Evolutionary conservation across 2,113 vertebrate genomes (phyloP).

Genomic region (Nipponia nippon): DNA sequence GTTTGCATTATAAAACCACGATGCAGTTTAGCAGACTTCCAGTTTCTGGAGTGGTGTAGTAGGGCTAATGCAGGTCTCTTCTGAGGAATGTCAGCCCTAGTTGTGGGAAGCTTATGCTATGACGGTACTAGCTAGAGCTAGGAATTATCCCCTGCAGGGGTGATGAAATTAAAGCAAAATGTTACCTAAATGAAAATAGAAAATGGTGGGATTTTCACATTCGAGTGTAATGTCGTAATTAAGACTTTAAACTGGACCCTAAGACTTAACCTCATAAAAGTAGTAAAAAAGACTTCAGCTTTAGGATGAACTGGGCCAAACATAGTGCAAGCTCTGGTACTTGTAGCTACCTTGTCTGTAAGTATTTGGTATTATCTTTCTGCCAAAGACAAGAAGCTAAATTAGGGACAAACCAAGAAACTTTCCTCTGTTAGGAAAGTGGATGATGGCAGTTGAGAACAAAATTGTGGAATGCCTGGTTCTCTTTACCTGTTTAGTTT

Average conservation of each 20-base stretch:
- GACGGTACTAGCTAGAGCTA: not conserved
- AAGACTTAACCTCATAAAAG: not conserved
- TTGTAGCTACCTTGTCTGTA: not conserved
- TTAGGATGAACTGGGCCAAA: not conserved
- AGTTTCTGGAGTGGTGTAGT: not conserved
- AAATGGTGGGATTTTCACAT: not conserved
- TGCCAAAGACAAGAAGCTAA: not conserved
- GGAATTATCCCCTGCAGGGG: not conserved
- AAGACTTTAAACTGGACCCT: not conserved
- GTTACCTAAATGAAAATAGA: not conserved
- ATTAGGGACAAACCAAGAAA: not conserved
- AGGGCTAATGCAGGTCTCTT: not conserved
- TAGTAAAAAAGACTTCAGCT: not conserved
- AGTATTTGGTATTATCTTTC: not conserved
- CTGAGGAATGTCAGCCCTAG: not conserved
- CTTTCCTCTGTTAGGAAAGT: not conserved
- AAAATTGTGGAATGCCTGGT: not conserved
- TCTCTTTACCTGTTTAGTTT: not conserved
- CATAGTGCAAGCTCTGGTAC: not conserved
- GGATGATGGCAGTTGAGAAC: not conserved
- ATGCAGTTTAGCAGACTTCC: not conserved
- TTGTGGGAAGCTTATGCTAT: not conserved
- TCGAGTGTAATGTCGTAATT: not conserved
- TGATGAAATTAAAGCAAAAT: not conserved
- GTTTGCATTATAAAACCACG: constrained; percentile 29